phyloP scores from a whole-genome alignment of 2,113 vertebrate genomes.

The Rhineura floridana region DNA sequence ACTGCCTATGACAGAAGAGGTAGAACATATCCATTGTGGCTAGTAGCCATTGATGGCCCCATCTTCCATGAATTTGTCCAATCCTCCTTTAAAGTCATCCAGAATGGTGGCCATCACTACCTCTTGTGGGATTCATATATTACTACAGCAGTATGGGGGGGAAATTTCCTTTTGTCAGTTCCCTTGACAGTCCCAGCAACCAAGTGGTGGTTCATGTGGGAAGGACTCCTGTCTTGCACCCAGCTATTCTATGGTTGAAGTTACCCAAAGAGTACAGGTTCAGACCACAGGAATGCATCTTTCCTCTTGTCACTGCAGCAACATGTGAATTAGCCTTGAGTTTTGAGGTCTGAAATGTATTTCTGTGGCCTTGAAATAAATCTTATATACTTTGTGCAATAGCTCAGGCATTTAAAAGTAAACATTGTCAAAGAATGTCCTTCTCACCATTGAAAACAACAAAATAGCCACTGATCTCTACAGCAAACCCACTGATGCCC shows the following conservation, averaged over 20 bases:
- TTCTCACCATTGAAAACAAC: too few species aligned
- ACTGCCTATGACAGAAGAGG: too few species aligned
- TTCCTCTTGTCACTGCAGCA: background rate
- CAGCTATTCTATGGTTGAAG: background rate
- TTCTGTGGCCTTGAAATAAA: background rate
- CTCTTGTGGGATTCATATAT: background rate
- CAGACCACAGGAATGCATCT: background rate
- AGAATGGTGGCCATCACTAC: too few species aligned
- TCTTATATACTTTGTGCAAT: background rate
- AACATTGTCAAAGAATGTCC: background rate
- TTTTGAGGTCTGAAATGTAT: background rate
- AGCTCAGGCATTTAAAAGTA: constrained; percentile 7
- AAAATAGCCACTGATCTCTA: too few species aligned
- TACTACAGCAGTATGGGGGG: background rate
- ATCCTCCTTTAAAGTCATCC: too few species aligned
- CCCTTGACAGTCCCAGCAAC: background rate
- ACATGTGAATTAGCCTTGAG: background rate
- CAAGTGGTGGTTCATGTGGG: background rate
- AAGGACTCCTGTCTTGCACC: background rate
- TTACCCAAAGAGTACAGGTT: background rate
- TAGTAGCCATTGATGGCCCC: too few species aligned
- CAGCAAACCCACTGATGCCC: too few species aligned
- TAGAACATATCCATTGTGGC: too few species aligned
- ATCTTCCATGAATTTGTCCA: too few species aligned
- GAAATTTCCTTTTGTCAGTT: background rate